Conservation (phyloP, 1,140 invertebrate genomes). For the Lasioglossum baleicum region DNA sequence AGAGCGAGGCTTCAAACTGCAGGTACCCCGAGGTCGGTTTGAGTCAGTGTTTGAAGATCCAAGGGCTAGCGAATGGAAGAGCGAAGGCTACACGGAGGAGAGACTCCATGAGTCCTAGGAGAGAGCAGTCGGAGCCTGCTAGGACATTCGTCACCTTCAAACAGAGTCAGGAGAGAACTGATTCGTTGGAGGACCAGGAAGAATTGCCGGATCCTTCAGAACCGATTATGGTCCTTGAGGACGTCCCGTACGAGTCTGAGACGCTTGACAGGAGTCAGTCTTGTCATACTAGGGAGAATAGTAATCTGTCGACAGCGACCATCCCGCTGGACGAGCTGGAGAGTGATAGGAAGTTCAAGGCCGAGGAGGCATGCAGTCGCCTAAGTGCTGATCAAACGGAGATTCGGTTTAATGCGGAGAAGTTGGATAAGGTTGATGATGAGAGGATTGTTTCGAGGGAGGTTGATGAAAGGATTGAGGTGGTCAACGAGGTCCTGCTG, state of each 20-base stretch:
- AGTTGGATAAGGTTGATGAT: constrained; percentile 2
- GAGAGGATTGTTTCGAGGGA: constrained; percentile 24
- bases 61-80: constrained; percentile 56
- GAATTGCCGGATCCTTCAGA: constrained; percentile 5
- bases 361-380: constrained; percentile 6
- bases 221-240: constrained; percentile 39
- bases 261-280: constrained; percentile 17
- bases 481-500: constrained; percentile 70
- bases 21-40: constrained; percentile 58
- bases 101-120: constrained; percentile 3
- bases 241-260: constrained; percentile 17
- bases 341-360: constrained; percentile 40
- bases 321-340: constrained; percentile 55
- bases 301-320: constrained; percentile 54
- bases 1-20: constrained; percentile 39
- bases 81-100: constrained; percentile 26
- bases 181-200: constrained; percentile 10
- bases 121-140: constrained; percentile 35
- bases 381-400: not conserved
- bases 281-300: constrained; percentile 51
- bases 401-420: not conserved
- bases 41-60: constrained; percentile 61
- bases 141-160: constrained; percentile 51
- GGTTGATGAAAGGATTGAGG: constrained; percentile 31
- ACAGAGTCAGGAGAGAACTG: not conserved